Evolutionary conservation across 2,888 invertebrate species (phyloP).

Genomic region (Epirrhoe alternata): DNA sequence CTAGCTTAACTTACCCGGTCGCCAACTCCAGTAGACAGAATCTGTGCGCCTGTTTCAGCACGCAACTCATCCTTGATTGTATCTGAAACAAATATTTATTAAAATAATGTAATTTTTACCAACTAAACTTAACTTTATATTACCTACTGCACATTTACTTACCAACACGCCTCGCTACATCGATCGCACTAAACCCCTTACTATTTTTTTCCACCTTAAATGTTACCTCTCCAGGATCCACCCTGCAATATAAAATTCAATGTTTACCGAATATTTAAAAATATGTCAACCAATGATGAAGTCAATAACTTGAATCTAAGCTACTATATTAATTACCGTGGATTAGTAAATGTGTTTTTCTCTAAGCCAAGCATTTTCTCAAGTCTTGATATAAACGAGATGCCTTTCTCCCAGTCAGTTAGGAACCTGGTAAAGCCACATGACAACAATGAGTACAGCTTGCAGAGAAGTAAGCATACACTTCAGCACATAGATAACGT

Average conservation of each 20-base stretch:
- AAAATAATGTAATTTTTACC: not conserved
- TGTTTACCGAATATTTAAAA: slow-evolving; percentile 14
- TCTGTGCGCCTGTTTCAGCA: slow-evolving; percentile 87
- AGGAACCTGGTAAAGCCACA: slow-evolving; percentile 61
- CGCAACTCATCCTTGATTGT: slow-evolving; percentile 88
- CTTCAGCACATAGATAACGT: slow-evolving; percentile 14
- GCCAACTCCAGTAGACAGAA: slow-evolving; percentile 91
- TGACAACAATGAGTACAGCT: slow-evolving; percentile 44
- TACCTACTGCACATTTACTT: slow-evolving; percentile 48
- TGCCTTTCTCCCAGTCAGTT: slow-evolving; percentile 89
- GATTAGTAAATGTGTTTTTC: slow-evolving; percentile 86
- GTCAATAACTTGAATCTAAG: slow-evolving; percentile 20
- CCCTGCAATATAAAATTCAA: slow-evolving; percentile 77
- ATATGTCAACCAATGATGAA: not conserved
- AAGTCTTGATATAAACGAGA: slow-evolving; percentile 88
- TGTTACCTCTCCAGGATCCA: slow-evolving; percentile 90
- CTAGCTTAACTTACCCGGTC: slow-evolving; percentile 85
- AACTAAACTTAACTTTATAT: not conserved
- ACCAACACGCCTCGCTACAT: slow-evolving; percentile 88
- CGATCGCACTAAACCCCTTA: slow-evolving; percentile 87
- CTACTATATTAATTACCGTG: slow-evolving; percentile 77
- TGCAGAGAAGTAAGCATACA: slow-evolving; percentile 30
- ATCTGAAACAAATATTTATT: slow-evolving; percentile 55
- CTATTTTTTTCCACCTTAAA: slow-evolving; percentile 89
- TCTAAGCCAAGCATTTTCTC: slow-evolving; percentile 89